Evolutionary conservation across 2,888 invertebrate species (phyloP), one percentile per base, ranked within the genome.

Genomic region (Aphrophora alni): DNA sequence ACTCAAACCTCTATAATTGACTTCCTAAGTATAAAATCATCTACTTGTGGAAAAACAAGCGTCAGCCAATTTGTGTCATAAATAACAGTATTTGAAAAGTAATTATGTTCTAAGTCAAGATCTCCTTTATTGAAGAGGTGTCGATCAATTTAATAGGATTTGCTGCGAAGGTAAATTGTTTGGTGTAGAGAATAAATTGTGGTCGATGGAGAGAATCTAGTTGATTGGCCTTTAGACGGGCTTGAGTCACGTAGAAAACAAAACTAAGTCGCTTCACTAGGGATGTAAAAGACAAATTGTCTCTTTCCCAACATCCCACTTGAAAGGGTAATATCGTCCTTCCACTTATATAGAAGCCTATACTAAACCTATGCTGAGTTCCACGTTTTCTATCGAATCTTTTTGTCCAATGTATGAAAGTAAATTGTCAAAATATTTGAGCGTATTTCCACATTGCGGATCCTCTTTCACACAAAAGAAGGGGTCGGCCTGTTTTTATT

Each of bases 381-480:
- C 44, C 44, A 44, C 44, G 44, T 44, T 44, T 14, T 14, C 8
- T 44, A 44, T 44, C 44, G 8, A 44, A 44, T 44, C 44, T 44
- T 14, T 14, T 14, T 14, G 2, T 14, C 44, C 44, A 14, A 44
- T 44, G 59, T 59, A 21, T n/a, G 21, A n/a, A 59, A 59, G 21
- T n/a, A 59, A 59, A 59, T 59, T 59, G 59, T 59, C n/a, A 59
- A 59, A 59, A 59, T 59, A 59, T 59, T 59, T 59, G 59, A 59
- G 12, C 59, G 59, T n/a, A 21, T 59, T 59, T 59, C 59, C 33
- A 5, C 33, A 8, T 5, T 5, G 8, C 33, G 8, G 8, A 33
- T 33, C 33, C 33, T 8, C 33, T 33, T 33, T 33, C 8, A 8
- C 8, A 5, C 33, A 8, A 8, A 5, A 8, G 33, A 33, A 33